phyloP scores from a whole-genome alignment of 2,113 vertebrate genomes.

The Diglossa brunneiventris region DNA sequence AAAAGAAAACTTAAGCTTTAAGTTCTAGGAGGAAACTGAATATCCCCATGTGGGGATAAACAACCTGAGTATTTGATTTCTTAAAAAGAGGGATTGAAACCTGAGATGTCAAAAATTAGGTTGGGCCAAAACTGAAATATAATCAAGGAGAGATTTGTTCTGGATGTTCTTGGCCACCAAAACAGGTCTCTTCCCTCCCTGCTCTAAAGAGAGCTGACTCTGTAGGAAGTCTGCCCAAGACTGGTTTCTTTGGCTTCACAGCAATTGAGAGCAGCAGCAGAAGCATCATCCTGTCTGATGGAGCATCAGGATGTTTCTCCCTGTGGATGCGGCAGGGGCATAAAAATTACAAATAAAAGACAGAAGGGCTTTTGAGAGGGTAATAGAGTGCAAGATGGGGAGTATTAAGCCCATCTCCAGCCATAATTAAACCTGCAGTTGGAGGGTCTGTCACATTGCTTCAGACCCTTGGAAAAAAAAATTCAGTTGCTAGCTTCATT shows the following conservation, averaged over 20 bases:
- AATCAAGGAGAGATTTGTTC: not conserved
- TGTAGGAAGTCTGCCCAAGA: not conserved
- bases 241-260: not conserved
- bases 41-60: not conserved
- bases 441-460: conserved; percentile 68
- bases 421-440: conserved; percentile 59
- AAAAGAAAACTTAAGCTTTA: not conserved
- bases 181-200: not conserved
- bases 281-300: not conserved
- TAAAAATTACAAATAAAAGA: conserved; percentile 47
- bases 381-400: conserved; percentile 47
- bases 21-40: not conserved
- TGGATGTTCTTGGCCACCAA: not conserved
- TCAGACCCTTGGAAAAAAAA: conserved; percentile 65
- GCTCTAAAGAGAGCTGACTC: not conserved
- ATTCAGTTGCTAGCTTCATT: conserved; percentile 68
- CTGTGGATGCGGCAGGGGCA: not conserved
- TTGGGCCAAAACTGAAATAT: not conserved
- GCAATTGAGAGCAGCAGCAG: not conserved
- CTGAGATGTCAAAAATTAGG: not conserved
- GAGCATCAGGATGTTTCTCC: not conserved
- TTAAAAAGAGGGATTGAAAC: not conserved
- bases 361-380: conserved; percentile 49
- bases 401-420: conserved; percentile 61
- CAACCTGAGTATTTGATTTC: not conserved